A percentile compares a stretch with the other conserved stretches of the same genome.
phyloP scores from a whole-genome alignment of 2,888 invertebrate species.

The Raillietiella orientalis region DNA sequence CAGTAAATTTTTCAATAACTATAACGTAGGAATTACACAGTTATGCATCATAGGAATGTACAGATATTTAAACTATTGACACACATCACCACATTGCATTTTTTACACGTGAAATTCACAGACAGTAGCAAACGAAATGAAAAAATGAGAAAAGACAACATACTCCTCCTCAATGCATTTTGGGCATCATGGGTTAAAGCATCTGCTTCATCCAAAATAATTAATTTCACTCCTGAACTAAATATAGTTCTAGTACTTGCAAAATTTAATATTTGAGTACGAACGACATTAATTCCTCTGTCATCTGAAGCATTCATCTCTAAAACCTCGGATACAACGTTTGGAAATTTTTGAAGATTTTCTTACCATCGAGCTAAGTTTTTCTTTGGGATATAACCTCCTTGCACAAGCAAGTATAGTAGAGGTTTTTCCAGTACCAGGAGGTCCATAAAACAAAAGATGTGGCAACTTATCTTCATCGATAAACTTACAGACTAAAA shows the following conservation, averaged over 20 bases:
- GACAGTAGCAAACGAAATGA: too few relatives aligned
- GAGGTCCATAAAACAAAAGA: conserved; percentile 85
- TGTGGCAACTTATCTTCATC: conserved; percentile 74
- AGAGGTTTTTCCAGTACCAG: conserved; percentile 92
- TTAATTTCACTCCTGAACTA: conserved; percentile 67
- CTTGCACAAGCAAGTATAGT: conserved; percentile 85
- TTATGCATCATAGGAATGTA: too few relatives aligned
- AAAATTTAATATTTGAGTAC: conserved; percentile 77
- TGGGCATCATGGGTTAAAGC: conserved; percentile 99
- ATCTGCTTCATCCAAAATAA: conserved; percentile 94
- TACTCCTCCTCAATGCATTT: conserved; percentile 77
- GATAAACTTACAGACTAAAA: conserved; percentile 32
- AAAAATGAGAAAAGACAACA: too few relatives aligned
- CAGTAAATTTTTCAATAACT: conserved; percentile 83
- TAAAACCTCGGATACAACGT: conserved; percentile 23
- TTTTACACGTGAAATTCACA: too few relatives aligned
- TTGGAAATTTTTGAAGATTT: not conserved
- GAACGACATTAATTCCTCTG: conserved; percentile 74
- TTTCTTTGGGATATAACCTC: conserved; percentile 55
- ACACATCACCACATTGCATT: too few relatives aligned
- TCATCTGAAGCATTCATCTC: conserved; percentile 96
- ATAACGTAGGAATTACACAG: too few relatives aligned
- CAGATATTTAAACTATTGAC: too few relatives aligned
- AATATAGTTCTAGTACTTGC: conserved; percentile 87
- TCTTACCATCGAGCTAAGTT: conserved; percentile 74